phyloP scores from a whole-genome alignment of 2,888 invertebrate genomes.

The Parochlus steinenii region DNA sequence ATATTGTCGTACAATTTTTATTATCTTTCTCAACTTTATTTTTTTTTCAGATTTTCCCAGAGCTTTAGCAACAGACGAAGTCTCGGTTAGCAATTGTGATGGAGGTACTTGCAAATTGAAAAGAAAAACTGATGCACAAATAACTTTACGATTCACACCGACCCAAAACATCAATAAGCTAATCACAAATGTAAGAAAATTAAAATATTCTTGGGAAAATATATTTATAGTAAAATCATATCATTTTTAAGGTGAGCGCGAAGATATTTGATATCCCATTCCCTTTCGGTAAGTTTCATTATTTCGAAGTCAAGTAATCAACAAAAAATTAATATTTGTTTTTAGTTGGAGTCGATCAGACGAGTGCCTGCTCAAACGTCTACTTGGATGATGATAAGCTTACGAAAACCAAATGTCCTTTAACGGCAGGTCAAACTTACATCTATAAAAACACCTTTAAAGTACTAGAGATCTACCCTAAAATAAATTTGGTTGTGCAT shows the following conservation, averaged over 20 bases:
- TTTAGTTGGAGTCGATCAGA: constrained; percentile 62
- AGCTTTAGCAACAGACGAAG: constrained; percentile 30
- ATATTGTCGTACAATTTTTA: no score
- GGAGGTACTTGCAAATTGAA: constrained; percentile 46
- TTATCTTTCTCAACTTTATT: no score
- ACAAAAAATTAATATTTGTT: no score
- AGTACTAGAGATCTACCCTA: constrained; percentile 35
- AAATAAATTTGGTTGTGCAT: constrained; percentile 37
- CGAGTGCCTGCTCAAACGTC: constrained; percentile 47
- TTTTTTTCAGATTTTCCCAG: constrained; percentile 12
- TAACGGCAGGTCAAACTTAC: constrained; percentile 49
- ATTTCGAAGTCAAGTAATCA: no score
- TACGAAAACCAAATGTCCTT: constrained; percentile 44
- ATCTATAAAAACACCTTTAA: constrained; percentile 48
- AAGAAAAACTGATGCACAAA: constrained; percentile 37
- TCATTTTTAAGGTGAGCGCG: constrained; percentile 2
- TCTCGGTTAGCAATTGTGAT: constrained; percentile 43
- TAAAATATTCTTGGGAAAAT: no score
- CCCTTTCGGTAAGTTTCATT: constrained; percentile 5
- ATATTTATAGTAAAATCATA: constrained; percentile 5
- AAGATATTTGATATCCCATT: constrained; percentile 9
- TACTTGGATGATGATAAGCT: constrained; percentile 37
- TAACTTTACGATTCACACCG: constrained; percentile 42
- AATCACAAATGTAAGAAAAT: no score
- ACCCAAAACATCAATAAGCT: constrained; percentile 28